Conservation (phyloP, 1,140 invertebrate genomes). For the Eulimnadia texana region DNA sequence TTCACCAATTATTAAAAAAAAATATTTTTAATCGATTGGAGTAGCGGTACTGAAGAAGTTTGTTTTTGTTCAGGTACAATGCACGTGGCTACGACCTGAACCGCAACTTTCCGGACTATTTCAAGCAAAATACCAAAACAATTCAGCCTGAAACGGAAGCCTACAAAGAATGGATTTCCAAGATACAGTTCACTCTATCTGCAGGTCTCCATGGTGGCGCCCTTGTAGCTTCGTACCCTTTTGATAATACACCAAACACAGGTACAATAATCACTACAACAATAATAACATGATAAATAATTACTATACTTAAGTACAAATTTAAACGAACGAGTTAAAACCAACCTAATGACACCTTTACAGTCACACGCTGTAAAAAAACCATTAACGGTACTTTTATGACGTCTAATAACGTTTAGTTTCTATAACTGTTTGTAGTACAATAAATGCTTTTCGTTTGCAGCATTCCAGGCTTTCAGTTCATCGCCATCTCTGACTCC, state of each 20-base stretch:
- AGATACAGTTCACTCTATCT: slow-evolving; percentile 36
- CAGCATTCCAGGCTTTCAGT: slow-evolving; percentile 64
- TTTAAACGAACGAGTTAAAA: too few relatives aligned
- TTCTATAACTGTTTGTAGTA: too few relatives aligned
- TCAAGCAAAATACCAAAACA: slow-evolving; percentile 21
- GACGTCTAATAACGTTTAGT: too few relatives aligned
- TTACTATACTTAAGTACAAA: too few relatives aligned
- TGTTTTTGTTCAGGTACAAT: slow-evolving; percentile 21
- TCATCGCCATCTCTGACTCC: slow-evolving; percentile 66
- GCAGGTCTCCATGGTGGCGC: slow-evolving; percentile 32
- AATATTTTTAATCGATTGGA: too few relatives aligned
- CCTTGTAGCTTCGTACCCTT: slow-evolving; percentile 34
- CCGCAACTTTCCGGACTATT: slow-evolving; percentile 34
- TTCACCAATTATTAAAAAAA: too few relatives aligned
- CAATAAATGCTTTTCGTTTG: slow-evolving; percentile 1
- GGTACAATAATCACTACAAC: too few relatives aligned
- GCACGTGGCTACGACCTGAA: slow-evolving; percentile 31
- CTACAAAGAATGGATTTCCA: slow-evolving; percentile 31
- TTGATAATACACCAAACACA: slow-evolving; percentile 26
- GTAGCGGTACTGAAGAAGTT: neutral
- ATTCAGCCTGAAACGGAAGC: slow-evolving; percentile 31
- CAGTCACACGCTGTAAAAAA: too few relatives aligned
- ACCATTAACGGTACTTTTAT: too few relatives aligned
- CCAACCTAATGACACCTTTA: too few relatives aligned
- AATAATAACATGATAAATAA: too few relatives aligned